These are phyloP conservation scores for Grus americana DNA, from an alignment of 2,113 vertebrate genomes.

Conservation along the genomic window DNA sequence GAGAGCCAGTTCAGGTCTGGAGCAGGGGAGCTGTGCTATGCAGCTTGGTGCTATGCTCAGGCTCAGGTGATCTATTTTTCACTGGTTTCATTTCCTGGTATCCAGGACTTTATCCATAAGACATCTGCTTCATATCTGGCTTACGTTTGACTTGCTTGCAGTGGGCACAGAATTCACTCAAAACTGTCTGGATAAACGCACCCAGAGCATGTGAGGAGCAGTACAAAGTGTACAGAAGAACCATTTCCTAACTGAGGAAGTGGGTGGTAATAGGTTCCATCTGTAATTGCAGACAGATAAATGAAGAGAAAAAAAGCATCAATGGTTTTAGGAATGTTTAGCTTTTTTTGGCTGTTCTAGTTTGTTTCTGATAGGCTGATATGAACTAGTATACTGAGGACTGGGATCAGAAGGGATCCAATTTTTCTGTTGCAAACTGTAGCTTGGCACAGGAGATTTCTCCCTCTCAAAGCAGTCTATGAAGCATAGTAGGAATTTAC, in stretches of 20 bases:
- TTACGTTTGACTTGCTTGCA: background rate
- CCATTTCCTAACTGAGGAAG: constrained; percentile 31
- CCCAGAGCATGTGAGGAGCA: background rate
- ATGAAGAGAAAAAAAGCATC: constrained; percentile 1
- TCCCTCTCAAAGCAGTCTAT: background rate
- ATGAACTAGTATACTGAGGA: background rate
- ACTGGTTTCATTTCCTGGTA: background rate
- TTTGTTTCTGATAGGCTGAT: background rate
- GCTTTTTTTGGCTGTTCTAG: constrained; percentile 9
- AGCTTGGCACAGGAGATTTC: background rate
- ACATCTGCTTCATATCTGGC: background rate
- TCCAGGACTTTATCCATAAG: background rate
- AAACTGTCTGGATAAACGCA: background rate
- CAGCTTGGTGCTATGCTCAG: background rate
- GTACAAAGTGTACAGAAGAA: background rate
- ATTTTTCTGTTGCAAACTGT: background rate
- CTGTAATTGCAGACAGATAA: constrained; percentile 19
- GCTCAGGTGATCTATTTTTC: background rate
- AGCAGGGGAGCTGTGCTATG: background rate
- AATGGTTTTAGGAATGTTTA: background rate
- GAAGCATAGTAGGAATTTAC: background rate
- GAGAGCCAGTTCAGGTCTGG: background rate
- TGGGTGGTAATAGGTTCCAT: constrained; percentile 15
- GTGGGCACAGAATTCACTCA: background rate
- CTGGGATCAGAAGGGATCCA: background rate